These are phyloP conservation scores for Erethizon dorsatum DNA, from an alignment of 2,797 vertebrate species.

Conservation along the genomic window DNA sequence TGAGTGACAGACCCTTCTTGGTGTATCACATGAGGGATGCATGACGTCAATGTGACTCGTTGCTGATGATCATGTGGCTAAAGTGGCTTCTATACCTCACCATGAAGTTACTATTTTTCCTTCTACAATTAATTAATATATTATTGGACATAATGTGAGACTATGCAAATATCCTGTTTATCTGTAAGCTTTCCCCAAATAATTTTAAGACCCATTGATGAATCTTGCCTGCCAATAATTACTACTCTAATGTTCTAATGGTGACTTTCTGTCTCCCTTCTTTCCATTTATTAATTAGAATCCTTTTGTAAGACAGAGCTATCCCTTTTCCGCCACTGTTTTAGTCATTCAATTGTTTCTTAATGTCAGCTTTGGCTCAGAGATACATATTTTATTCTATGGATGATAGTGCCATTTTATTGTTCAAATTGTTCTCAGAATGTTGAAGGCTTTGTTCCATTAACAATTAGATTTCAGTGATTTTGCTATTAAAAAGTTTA, in stretches of 20 bases:
- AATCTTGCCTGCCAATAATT: not conserved
- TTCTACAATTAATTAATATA: not conserved
- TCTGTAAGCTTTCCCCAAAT: not conserved
- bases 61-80: not conserved
- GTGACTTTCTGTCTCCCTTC: constrained; percentile 10
- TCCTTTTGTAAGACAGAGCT: not conserved
- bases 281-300: constrained; percentile 36
- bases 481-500: not conserved
- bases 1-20: not conserved
- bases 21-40: not conserved
- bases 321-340: not conserved
- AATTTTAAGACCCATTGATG: constrained; percentile 15
- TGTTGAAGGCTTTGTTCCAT: not conserved
- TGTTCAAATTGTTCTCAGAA: not conserved
- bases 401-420: not conserved
- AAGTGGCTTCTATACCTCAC: not conserved
- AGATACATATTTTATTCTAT: not conserved
- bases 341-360: not conserved
- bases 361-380: not conserved
- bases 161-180: not conserved
- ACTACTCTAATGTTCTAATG: not conserved
- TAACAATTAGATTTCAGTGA: not conserved
- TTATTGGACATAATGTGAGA: not conserved
- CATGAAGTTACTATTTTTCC: not conserved
- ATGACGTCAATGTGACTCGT: not conserved